Evolutionary conservation across 2,113 vertebrate species (phyloP), one percentile per base, ranked within the genome.

Genomic region (Vidua chalybeata): DNA sequence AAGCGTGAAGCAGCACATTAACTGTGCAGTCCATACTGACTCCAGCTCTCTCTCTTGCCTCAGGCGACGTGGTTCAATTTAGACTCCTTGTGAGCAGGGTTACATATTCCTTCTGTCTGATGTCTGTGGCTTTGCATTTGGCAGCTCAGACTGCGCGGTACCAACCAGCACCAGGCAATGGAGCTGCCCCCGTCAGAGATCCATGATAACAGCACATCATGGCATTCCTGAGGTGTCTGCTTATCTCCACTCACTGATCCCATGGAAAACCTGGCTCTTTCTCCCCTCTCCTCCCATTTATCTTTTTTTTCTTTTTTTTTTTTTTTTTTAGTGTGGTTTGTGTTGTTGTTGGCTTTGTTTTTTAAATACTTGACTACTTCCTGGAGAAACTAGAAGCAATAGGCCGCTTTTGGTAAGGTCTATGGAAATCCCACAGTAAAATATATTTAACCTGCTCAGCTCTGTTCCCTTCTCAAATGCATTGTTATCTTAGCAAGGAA

Each of bases 1-100:
- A 27, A 0, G 2, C 1, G 9, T 7, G 43, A 18, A 95, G 52
- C 88, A 90, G 78, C 10, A 6, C 56, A 71, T 55, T 63, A 78
- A 71, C 56, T 0, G 4, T 1, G 1, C 14, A 13, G 75, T 11
- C 64, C 33, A 13, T 7, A 4, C 8, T 0, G 28, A 52, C 68
- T 67, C 24, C 63, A 85, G 72, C 37, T 83, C 52, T 27, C 52
- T 63, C 56, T 77, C 77, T 66, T 15, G 79, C 83, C 83, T 86
- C 2, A 0, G 85, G 90, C 83, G 43, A 21, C 0, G 0, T 6
- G 69, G 48, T 15, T 91, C 85, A 72, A 76, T 69, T 76, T 11
- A 46, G 45, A 46, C 49, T 83, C 54, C 45, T n/a, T 11, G 31
- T 28, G 72, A 90, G 84, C 72, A 58, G 46, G 9, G 72, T 59